These are phyloP conservation scores for Cirrhinus molitorella DNA, from an alignment of 2,797 vertebrate species.

Conservation along the genomic window DNA sequence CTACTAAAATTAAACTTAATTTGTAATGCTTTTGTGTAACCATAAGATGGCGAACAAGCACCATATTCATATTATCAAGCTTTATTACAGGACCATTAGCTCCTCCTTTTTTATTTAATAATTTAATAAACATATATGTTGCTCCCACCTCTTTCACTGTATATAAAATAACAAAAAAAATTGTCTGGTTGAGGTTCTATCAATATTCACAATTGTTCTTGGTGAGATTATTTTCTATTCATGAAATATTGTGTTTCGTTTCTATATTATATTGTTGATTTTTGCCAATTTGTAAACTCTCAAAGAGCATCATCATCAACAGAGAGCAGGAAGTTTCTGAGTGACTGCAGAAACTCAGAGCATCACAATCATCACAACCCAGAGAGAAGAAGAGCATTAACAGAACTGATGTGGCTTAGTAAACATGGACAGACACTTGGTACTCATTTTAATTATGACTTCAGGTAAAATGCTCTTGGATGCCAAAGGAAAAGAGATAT, in stretches of 20 bases:
- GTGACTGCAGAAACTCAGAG: not conserved
- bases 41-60: not conserved
- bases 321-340: not conserved
- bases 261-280: not conserved
- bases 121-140: not conserved
- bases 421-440: not conserved
- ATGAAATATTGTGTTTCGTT: not conserved
- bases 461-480: not conserved
- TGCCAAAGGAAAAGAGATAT: not conserved
- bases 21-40: not conserved
- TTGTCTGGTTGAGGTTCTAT: too few species aligned
- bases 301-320: not conserved
- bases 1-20: not conserved
- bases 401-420: too few species aligned
- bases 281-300: too few species aligned
- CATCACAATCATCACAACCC: too few species aligned
- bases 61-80: not conserved
- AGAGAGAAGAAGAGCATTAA: too few species aligned
- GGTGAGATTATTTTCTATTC: not conserved
- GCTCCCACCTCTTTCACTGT: too few species aligned
- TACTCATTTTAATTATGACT: not conserved
- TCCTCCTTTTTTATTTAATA: not conserved
- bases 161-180: too few species aligned
- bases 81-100: not conserved
- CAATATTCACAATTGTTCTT: not conserved